Percentiles rank a stretch among this genome's conserved stretches.
Evolutionary conservation across 2,113 vertebrate genomes (phyloP).

Genomic region (Rhea americana): DNA sequence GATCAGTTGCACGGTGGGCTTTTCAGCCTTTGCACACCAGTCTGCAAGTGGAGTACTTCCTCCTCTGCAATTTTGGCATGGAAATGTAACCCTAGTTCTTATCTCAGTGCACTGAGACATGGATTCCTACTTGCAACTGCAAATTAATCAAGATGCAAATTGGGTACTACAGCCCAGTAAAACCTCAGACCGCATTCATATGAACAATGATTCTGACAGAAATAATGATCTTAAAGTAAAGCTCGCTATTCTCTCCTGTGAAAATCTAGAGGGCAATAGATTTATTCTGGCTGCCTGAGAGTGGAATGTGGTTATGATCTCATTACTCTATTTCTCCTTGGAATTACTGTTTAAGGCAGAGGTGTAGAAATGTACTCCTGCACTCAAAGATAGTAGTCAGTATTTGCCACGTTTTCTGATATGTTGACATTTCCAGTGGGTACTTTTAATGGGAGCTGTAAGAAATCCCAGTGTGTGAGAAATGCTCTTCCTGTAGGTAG

Average conservation of each 20-base stretch:
- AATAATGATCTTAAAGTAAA: not conserved
- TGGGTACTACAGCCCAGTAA: not conserved
- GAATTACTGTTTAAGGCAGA: not conserved
- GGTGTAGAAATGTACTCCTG: not conserved
- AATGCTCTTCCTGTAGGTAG: not conserved
- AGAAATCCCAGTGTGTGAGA: not conserved
- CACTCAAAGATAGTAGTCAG: not conserved
- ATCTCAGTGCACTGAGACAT: not conserved
- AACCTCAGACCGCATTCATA: not conserved
- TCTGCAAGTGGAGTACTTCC: not conserved
- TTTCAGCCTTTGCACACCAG: not conserved
- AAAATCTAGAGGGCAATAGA: not conserved
- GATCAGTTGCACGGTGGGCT: not conserved
- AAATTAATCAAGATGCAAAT: not conserved
- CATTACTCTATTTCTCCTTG: not conserved
- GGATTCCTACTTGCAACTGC: not conserved
- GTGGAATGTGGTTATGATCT: not conserved
- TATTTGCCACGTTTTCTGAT: not conserved
- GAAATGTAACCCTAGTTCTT: not conserved
- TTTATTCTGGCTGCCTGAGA: not conserved
- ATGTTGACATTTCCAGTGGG: not conserved
- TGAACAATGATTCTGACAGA: slow-evolving; percentile 4
- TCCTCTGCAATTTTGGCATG: not conserved
- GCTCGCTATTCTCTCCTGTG: not conserved
- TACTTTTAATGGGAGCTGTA: not conserved